Base-by-base conservation (phyloP, 2,888 invertebrate genomes). In the Anthoptus insignis region DNA sequence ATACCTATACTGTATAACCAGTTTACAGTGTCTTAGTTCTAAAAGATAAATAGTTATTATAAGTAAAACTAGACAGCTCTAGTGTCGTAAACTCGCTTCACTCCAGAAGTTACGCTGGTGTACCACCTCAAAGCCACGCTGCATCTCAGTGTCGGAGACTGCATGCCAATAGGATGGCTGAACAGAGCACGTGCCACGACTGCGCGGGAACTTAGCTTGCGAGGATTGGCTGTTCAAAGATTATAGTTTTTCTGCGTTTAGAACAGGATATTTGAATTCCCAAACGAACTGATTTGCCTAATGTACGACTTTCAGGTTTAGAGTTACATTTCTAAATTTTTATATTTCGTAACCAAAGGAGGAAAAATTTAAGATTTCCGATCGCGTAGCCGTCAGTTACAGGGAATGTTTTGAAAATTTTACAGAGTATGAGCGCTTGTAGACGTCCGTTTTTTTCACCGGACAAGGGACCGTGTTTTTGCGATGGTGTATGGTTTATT, bases 121-220 rank as follows among this genome's bases (percentile, higher is more conserved):
- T 13, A 3, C 8, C 45, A 3, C 22, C 16, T 37, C 22, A 39
- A 34, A 54, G 39, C 54, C 11, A 14, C 37, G 24, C 54, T 54
- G 39, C 54, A 39, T 39, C 54, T 39, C 53, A 14, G 22, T n/a
- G 53, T n/a, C 54, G 54, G 16, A 14, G 27, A 42, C 42, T 42
- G 42, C 56, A 57, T 57, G 56, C 42, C 27, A 42, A 57, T 57
- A 22, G 45, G 56, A 14, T 4, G 24, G 9, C 39, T 54, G 42
- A 57, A 42, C 24, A 57, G 16, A 42, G 29, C 19, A 42, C 42
- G 56, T 57, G 42, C 56, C 39, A 5, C 19, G 56, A 42, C 42
- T 45, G 39, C 32, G 54, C 37, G n/a, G n/a, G n/a, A n/a, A 13
- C 21, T 14, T 42, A n/a, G n/a, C n/a, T n/a, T n/a, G n/a, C n/a